A percentile compares a stretch with the other conserved stretches of the same genome.
These are phyloP conservation scores for Callorhinus ursinus DNA, from an alignment of 2,113 vertebrate genomes.

Conservation along the genomic window DNA sequence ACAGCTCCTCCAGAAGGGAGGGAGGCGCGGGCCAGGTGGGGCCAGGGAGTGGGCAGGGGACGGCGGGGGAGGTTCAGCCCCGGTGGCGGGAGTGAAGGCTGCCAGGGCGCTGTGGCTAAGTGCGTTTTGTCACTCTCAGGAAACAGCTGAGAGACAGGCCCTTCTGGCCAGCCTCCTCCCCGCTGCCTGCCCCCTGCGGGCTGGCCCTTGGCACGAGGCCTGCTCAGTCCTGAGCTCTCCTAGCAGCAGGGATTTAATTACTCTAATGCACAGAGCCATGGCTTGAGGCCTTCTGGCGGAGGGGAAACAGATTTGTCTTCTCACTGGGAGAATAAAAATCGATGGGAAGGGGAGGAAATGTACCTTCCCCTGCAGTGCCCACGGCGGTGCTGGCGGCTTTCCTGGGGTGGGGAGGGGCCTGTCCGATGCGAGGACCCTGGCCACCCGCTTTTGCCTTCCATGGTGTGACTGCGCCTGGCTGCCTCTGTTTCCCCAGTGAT, in stretches of 20 bases:
- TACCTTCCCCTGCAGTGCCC: background rate
- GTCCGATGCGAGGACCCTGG: background rate
- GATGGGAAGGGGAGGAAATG: conserved; percentile 45
- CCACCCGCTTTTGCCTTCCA: background rate
- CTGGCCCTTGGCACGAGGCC: conserved; percentile 71
- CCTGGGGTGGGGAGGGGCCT: background rate
- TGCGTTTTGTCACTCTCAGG: conserved; percentile 48
- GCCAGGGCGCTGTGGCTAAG: background rate
- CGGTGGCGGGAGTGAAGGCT: background rate
- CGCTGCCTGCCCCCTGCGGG: conserved; percentile 59
- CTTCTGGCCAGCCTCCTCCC: conserved; percentile 50
- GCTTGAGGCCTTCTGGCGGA: conserved; percentile 71
- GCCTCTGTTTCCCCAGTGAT: conserved; percentile 38
- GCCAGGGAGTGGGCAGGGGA: background rate
- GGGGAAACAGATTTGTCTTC: conserved; percentile 69
- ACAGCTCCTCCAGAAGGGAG: too few relatives aligned
- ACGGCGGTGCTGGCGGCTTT: background rate
- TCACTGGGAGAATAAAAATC: conserved; percentile 69
- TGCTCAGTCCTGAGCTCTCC: conserved; percentile 61
- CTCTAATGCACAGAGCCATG: conserved; percentile 71
- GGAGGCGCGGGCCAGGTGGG: too few relatives aligned
- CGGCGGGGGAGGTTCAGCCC: background rate
- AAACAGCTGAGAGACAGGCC: conserved; percentile 48
- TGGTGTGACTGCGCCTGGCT: background rate
- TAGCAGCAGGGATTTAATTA: conserved; percentile 79